Evolutionary conservation across 2,113 vertebrate genomes (phyloP).

Genomic region (Halcyon malimbica): DNA sequence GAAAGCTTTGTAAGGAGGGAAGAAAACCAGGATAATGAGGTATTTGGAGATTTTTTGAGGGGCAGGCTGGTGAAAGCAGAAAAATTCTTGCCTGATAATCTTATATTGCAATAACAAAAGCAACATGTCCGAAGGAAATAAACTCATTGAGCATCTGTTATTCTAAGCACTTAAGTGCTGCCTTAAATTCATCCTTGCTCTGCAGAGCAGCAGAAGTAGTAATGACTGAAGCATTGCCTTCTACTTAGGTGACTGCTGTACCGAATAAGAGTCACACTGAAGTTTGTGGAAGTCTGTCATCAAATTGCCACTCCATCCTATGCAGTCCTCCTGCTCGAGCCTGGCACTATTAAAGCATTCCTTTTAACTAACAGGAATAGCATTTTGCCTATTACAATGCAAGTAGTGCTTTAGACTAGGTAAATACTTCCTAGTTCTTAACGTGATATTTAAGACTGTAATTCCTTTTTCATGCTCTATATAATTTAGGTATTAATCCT

Average conservation of each 20-base stretch:
- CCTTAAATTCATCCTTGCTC: neutral
- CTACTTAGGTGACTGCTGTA: neutral
- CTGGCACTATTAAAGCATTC: neutral
- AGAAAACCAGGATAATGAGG: neutral
- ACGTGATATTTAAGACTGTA: conserved; percentile 62
- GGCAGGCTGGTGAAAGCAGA: neutral
- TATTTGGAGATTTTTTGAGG: neutral
- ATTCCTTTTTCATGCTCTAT: conserved; percentile 66
- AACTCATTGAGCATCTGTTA: neutral
- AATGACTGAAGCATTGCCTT: neutral
- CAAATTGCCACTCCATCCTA: neutral
- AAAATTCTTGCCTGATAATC: neutral
- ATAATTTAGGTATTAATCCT: conserved; percentile 81
- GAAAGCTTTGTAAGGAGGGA: neutral
- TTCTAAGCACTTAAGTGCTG: neutral
- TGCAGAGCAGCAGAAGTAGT: neutral
- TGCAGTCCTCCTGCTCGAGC: neutral
- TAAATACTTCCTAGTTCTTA: conserved; percentile 67
- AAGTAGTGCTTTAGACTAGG: conserved; percentile 33
- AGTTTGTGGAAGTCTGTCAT: neutral
- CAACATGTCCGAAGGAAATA: neutral
- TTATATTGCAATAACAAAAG: neutral
- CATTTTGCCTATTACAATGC: neutral
- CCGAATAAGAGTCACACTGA: neutral
- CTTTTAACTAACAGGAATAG: neutral